Evolutionary conservation across 1,140 invertebrate species (phyloP).

Genomic region (Pseudomyrmex dendroicus): DNA sequence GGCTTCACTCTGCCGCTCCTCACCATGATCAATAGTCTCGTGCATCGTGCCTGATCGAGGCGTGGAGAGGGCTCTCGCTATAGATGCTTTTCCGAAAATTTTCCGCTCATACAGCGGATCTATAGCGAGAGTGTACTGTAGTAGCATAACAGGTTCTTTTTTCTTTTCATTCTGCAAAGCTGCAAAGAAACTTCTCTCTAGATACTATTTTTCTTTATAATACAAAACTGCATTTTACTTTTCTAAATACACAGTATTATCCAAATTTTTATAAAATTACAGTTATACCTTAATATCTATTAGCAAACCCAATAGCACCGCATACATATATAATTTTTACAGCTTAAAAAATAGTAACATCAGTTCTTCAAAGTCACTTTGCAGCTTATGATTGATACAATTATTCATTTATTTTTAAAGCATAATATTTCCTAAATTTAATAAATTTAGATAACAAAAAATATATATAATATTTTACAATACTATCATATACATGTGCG

Average conservation of each 20-base stretch:
- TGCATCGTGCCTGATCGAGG: no score
- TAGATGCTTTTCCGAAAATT: no score
- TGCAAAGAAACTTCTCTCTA: conserved; percentile 65
- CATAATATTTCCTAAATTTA: conserved; percentile 69
- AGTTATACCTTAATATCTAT: conserved; percentile 34
- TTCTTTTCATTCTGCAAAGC: conserved; percentile 35
- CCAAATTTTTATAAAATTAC: conserved; percentile 48
- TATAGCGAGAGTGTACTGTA: no score
- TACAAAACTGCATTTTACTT: conserved; percentile 11
- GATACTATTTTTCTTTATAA: conserved; percentile 49
- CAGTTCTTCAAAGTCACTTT: conserved; percentile 62
- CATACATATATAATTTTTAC: conserved; percentile 69
- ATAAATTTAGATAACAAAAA: conserved; percentile 82
- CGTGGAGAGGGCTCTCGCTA: no score
- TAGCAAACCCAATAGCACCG: conserved; percentile 48
- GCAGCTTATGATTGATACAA: conserved; percentile 74
- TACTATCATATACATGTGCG: conserved; percentile 71
- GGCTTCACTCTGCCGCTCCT: no score
- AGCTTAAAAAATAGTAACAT: conserved; percentile 72
- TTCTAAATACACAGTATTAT: conserved; percentile 23
- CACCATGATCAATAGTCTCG: no score
- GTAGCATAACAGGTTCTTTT: conserved; percentile 71
- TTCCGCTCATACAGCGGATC: no score
- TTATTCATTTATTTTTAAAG: conserved; percentile 69
- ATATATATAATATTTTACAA: conserved; percentile 83